Evolutionary conservation across 1,140 invertebrate genomes (phyloP).

Genomic region (Bombus impatiens): DNA sequence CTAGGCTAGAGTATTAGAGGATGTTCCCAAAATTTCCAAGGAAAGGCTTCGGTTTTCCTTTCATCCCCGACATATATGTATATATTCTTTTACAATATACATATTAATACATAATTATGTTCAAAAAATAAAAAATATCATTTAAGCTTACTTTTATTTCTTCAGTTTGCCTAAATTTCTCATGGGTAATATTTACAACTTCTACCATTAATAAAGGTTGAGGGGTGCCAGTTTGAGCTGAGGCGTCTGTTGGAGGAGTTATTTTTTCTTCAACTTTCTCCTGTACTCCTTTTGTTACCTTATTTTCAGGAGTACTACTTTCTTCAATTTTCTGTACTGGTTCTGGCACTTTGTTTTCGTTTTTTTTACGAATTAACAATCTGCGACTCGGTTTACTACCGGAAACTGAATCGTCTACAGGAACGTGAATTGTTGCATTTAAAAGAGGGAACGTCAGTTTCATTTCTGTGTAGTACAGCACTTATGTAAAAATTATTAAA

Average conservation of each 20-base stretch:
- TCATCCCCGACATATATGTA: background rate
- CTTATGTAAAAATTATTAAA: constrained; percentile 37
- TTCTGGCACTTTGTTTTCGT: constrained; percentile 51
- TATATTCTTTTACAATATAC: background rate
- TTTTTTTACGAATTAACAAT: constrained; percentile 68
- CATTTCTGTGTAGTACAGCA: constrained; percentile 76
- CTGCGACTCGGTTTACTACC: constrained; percentile 72
- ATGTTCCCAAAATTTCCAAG: no score
- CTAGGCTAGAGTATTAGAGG: no score
- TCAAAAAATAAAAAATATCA: background rate
- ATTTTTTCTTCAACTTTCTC: constrained; percentile 55
- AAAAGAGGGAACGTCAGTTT: constrained; percentile 85
- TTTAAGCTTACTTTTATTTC: constrained; percentile 91
- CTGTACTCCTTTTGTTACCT: constrained; percentile 8
- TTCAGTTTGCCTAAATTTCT: constrained; percentile 95
- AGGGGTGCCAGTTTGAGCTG: constrained; percentile 55
- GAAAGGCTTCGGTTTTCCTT: no score
- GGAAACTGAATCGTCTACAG: constrained; percentile 76
- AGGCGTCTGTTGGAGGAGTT: constrained; percentile 65
- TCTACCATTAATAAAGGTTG: constrained; percentile 94
- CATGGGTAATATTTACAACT: constrained; percentile 96
- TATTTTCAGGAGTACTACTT: background rate
- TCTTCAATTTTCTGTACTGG: constrained; percentile 61
- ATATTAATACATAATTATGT: background rate
- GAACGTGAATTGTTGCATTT: constrained; percentile 86